Evolutionary conservation across 64 coral and sea anemone species (phyloP), one percentile per base, ranked within the genome.

Genomic region (Montipora foliosa): DNA sequence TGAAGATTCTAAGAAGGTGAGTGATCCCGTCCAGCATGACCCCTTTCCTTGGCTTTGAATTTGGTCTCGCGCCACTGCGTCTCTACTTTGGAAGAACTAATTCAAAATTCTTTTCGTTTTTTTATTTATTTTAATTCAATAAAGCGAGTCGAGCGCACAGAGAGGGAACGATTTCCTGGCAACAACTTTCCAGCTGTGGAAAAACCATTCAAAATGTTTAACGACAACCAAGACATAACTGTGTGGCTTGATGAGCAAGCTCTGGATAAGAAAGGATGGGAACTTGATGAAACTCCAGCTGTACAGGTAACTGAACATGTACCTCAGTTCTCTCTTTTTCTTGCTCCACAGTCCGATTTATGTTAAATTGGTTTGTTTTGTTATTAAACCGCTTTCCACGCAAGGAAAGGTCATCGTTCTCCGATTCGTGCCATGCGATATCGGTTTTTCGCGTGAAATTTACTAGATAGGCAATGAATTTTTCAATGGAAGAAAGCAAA

Each of bases 1-100:
- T 46, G 82, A 86, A 15, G 82, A 86, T 72, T 86, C 82, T 5
- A 86, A 51, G 45, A 86, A 14, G 46, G 82, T 86, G 66, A 5
- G 77, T 21, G 0, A 79, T 64, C 11, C 61, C 3, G 9, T 64
- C 11, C 53, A 57, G 53, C 0, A 57, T 8, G 53, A 79, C 10
- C 5, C 4, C 2, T 21, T 11, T 21, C 21, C 68, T 4, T 19
- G 47, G 53, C 11, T 57, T 57, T 57, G 6, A 6, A 6, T 57
- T 57, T 57, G 37, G 2, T 37, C 0, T 37, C 0, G 37, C 37
- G 37, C 37, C 37, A 37, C 37, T 37, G 2, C 37, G 37, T 37
- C 37, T 37, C 37, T 37, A 37, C 37, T 37, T 37, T 37, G 1
- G 29, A 29, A 1, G 29, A 29, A 29, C 29, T 29, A 29, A 29